Evolutionary conservation across 1,140 invertebrate genomes (phyloP), one percentile per base, ranked within the genome.

Genomic region (Tetramorium parvispinum): DNA sequence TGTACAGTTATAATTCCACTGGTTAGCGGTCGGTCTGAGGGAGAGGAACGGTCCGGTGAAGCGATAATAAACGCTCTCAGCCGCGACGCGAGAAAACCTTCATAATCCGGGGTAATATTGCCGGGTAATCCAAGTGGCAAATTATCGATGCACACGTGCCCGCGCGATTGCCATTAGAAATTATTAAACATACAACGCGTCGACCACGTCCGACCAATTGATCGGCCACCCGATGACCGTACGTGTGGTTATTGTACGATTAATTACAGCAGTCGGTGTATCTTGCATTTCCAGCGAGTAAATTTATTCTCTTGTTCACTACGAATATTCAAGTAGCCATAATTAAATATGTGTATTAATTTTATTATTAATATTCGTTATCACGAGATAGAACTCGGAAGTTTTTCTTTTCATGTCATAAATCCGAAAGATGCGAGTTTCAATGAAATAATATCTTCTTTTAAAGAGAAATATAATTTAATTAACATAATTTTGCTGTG

Each of bases 91-190:
- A 83, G 79, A 75, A 83, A 83, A 83, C 68, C 55, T 75, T 59
- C 40, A 83, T 83, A 83, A 83, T 83, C 79, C 61, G 8, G 79
- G 79, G 32, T 73, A 83, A 83, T 83, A 83, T 83, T 46, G 79
- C 68, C n/a, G 24, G 37, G 40, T 82, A 82, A 83, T 83, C 68
- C 79, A 83, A 53, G 40, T 75, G 37, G 68, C 79, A 27, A 82
- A 83, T 83, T 83, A 83, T 75, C 68, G 79, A 83, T 73, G 66
- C 53, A 32, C 79, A 37, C 46, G 32, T 11, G 51, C 53, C 21
- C 53, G 40, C 79, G 24, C 70, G 68, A 75, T 83, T 75, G 37
- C 53, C 68, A 83, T 75, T 83, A 75, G 79, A 83, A 83, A 83
- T 83, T 83, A 83, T 83, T 83, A 83, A 73, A 83, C 68, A 61